Evolutionary conservation across 1,140 invertebrate genomes (phyloP), one percentile per base, ranked within the genome.

Genomic region (Coboldia fuscipes): DNA sequence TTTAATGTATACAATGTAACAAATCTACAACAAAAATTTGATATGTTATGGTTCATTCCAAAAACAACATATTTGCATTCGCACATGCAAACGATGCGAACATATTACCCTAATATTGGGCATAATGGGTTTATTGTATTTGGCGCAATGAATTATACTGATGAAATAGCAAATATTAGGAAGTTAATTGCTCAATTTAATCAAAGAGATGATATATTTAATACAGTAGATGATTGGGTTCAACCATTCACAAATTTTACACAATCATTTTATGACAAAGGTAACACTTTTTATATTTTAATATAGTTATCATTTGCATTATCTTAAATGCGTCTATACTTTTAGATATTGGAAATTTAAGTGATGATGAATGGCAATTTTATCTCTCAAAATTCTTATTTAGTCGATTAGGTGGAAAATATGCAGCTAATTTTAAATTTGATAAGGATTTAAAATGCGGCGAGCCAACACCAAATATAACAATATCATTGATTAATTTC

Each of bases 31-130:
- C 75, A 81, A 49, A 70, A 71, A 53, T 84, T 83, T 55, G 73
- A 83, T 56, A 70, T 74, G 1, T 60, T 60, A 6, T 81, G 77
- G 74, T 82, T 83, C 49, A 62, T 82, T 34, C 75, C 76, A 2
- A 61, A 68, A 39, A 63, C 63, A 30, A 68, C 72, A 2, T 74
- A 82, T 46, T 62, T 75, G n/a, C 66, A 58, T 37, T 47, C 72
- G 24, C 83, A 63, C 51, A 44, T 72, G n/a, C 42, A 51, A 13
- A 46, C 56, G 4, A 54, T 61, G 29, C 58, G 63, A 26, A 30
- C 50, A 33, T 68, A 66, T 41, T 83, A 69, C 49, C 73, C 75
- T 0, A 54, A 65, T 21, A 57, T 63, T 18, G 35, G 35, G 7
- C 21, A 15, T 12, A 19, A 32, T 13, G 17, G 9, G 12, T 3